phyloP scores from a whole-genome alignment of 2,113 vertebrate genomes.

The human (Homo sapiens) region DNA sequence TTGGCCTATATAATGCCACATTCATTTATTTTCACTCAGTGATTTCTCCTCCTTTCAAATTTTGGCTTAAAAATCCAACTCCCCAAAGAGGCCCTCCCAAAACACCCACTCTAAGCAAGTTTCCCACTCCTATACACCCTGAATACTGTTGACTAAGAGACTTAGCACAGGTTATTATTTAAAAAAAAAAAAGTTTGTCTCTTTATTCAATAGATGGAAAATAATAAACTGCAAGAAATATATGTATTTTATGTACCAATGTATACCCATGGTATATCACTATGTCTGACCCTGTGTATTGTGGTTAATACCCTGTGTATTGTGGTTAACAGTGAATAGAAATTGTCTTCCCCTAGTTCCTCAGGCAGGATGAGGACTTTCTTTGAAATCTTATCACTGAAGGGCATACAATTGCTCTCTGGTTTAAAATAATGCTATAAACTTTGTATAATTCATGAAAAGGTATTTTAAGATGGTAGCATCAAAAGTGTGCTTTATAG shows the following conservation, averaged over 20 bases:
- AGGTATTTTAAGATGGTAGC: background rate
- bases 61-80: background rate
- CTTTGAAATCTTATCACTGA: constrained; percentile 26
- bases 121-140: background rate
- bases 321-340: background rate
- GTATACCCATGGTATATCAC: background rate
- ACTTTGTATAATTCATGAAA: constrained; percentile 56
- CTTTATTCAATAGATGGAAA: background rate
- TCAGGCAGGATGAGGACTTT: background rate
- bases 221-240: background rate
- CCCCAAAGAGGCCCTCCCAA: background rate
- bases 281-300: background rate
- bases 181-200: background rate
- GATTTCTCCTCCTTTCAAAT: background rate
- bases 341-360: background rate
- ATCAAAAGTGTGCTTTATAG: background rate
- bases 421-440: background rate
- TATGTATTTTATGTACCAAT: constrained; percentile 21
- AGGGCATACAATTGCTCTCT: background rate
- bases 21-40: background rate
- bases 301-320: background rate
- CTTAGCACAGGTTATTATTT: background rate
- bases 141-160: background rate
- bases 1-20: background rate
- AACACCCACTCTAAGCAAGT: background rate